Base-by-base conservation (phyloP, 2,888 invertebrate genomes). In the Tenthredo livida region DNA sequence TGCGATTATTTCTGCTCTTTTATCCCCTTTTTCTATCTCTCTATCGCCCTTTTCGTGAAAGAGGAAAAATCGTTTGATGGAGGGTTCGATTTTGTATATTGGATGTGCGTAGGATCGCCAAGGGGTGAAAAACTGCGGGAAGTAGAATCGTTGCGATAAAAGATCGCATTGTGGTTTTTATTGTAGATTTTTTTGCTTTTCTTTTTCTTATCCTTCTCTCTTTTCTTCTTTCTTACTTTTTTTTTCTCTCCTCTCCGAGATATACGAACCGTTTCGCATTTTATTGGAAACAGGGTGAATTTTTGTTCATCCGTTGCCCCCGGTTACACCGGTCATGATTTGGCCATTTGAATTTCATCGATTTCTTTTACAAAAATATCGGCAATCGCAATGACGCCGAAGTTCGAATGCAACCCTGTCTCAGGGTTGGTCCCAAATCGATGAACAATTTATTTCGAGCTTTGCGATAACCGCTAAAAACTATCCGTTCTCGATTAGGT, bases 401-500 rank as follows among this genome's bases (percentile, higher is more conserved):
- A n/a, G 29, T 54, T 50, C 54, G 54, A 33, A 61, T 10, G n/a
- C 80, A 40, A 2, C 21, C 58, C 33, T 12, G 58, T 58, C 21
- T 61, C 58, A 15, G 25, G 25, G 33, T 80, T 3, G 80, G 40
- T 80, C 80, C 61, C 61, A 80, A 80, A 80, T 80, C 80, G 25
- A 80, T 61, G 21, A 80, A 40, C 61, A 65, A 78, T 50, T 77
- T 78, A 84, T 84, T 84, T 78, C 65, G 47, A 77, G 84, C 75
- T 78, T 33, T 43, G 65, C 77, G 78, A 84, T 84, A 84, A 84
- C 65, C 65, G 43, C n/a, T 33, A 17, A 15, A 21, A 33, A 47
- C 77, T 78, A 84, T 84, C 78, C 21, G 84, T 65, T 84, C 67
- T 84, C 77, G 78, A 78, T 84, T 78, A 84, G n/a, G 78, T 65